A percentile compares a stretch with the other conserved stretches of the same genome.
phyloP scores from a whole-genome alignment of 37 sponge, comb jelly and placozoan species.

The Bolinopsis microptera region DNA sequence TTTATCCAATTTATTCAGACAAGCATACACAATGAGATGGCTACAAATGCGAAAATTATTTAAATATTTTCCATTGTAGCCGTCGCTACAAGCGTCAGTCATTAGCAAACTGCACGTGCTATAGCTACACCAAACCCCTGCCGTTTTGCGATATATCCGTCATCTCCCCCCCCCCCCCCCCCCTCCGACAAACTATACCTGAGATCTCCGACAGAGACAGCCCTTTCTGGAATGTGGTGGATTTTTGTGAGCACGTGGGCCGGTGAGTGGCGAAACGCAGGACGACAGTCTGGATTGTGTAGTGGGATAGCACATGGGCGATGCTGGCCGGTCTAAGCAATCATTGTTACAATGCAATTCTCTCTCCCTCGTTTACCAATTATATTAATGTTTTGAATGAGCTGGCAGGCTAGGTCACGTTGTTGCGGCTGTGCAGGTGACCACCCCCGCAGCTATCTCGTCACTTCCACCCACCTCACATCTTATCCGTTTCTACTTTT shows the following conservation, averaged over 20 bases:
- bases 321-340: not conserved
- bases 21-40: conserved; percentile 1
- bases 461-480: not conserved
- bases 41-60: conserved; percentile 56
- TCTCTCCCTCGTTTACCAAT: not conserved
- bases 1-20: conserved; percentile 64
- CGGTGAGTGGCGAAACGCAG: no score
- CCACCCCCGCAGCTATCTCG: not conserved
- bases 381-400: not conserved
- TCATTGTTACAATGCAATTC: not conserved
- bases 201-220: not conserved
- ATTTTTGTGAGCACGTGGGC: no score
- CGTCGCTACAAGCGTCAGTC: conserved; percentile 23
- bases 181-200: no score
- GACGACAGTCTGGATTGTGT: not conserved
- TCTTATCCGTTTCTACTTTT: not conserved
- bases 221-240: not conserved
- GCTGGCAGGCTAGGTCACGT: not conserved
- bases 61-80: not conserved
- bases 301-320: not conserved
- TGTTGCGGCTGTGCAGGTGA: not conserved
- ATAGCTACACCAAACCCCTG: not conserved
- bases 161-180: no score
- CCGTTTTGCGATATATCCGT: no score
- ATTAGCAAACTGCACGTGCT: conserved; percentile 40